A percentile compares a stretch with the other conserved stretches of the same genome.
Evolutionary conservation across 1,140 invertebrate genomes (phyloP).

Genomic region (Drosophila malerkotliana): DNA sequence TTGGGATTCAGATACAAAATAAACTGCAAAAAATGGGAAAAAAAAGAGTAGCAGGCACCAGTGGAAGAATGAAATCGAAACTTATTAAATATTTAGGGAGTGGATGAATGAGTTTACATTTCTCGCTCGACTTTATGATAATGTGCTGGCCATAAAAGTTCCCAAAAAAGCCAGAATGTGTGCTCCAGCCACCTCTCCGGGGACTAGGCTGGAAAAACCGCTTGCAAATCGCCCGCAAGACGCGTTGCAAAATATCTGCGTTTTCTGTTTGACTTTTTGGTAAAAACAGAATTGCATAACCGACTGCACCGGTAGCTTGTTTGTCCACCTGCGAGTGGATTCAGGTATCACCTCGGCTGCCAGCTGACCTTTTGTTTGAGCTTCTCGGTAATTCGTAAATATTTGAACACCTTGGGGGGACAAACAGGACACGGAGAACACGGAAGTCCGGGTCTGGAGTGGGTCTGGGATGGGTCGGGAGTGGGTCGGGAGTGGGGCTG

Average conservation of each 20-base stretch:
- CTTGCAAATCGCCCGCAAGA: not conserved
- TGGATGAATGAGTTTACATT: conserved; percentile 75
- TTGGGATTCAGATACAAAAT: conserved; percentile 14
- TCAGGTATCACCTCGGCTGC: conserved; percentile 24
- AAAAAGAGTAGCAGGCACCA: not conserved
- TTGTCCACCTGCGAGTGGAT: conserved; percentile 42
- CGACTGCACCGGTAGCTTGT: conserved; percentile 12
- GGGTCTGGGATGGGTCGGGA: too few species aligned
- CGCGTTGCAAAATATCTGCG: conserved; percentile 15
- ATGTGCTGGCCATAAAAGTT: conserved; percentile 42
- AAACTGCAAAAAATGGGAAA: not conserved
- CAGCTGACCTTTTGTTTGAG: conserved; percentile 60
- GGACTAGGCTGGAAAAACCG: conserved; percentile 18
- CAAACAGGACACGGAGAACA: conserved; percentile 33
- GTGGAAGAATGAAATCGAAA: conserved; percentile 76
- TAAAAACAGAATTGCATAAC: conserved; percentile 10
- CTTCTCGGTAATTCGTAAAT: conserved; percentile 53
- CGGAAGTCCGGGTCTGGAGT: conserved; percentile 10
- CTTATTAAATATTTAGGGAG: conserved; percentile 81
- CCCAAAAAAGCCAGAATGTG: conserved; percentile 13
- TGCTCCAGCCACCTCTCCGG: too few species aligned
- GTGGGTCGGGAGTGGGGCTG: too few species aligned
- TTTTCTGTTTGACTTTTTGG: conserved; percentile 9
- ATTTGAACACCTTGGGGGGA: conserved; percentile 47
- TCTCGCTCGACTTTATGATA: conserved; percentile 80